Base-by-base conservation (phyloP, 2,888 invertebrate genomes). In the Lumbricus terrestris region DNA sequence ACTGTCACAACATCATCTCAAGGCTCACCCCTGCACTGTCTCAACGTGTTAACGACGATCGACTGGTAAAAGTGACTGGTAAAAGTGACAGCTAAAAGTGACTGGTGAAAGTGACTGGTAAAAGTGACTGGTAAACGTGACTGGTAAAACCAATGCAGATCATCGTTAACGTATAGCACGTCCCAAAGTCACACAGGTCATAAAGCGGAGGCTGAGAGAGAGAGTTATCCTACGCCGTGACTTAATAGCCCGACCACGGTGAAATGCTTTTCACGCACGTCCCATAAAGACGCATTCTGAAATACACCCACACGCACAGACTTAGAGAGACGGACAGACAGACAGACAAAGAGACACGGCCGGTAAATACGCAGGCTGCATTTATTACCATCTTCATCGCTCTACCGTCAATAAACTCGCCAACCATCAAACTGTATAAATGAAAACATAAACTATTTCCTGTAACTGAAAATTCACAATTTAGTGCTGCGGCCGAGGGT, bases 351-450 rank as follows among this genome's bases (percentile, higher is more conserved):
- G 35, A 85, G 85, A 35, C 37, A 37, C 33, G 15, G 35, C 35
- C 35, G 11, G 69, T 69, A 69, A 69, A 29, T n/a, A 88, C 33
- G 15, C 15, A 38, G 34, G 20, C 88, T 23, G 42, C 4, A 40
- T 88, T 42, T 88, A 47, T 42, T 34, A 18, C 38, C 42, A 40
- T 88, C 33, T 88, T 40, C n/a, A 88, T 34, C n/a, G 42, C 29
- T 40, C 88, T 37, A 38, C 42, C 37, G 29, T 3, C 88, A 88
- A 23, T 42, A 47, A 20, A 38, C 29, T 69, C n/a, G n/a, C 69
- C 69, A 69, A 69, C 69, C 69, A 69, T n/a, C 69, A 69, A 69
- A n/a, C 69, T n/a, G 69, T n/a, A 69, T n/a, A 69, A 69, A 69
- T n/a, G 69, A 69, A 69, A 69, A 69, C 69, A 69, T 69, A 69